Conservation (phyloP, 2,888 invertebrate species). For the Drosophila acutilabella region DNA sequence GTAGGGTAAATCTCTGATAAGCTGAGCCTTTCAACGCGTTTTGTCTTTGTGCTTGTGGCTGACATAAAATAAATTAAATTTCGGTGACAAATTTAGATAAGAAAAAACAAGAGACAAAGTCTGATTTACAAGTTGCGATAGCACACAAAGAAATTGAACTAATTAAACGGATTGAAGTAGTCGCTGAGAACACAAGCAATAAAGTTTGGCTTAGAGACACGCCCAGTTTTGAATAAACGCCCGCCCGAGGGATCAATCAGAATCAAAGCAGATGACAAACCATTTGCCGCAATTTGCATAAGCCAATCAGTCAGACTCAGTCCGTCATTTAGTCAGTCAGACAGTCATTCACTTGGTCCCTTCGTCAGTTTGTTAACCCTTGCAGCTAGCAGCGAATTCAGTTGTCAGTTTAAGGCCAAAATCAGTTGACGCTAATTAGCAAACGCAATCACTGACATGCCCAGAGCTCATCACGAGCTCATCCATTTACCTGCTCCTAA, state of each 20-base stretch:
- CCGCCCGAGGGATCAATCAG: conserved; percentile 28
- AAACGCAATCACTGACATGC: conserved; percentile 54
- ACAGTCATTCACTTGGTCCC: conserved; percentile 18
- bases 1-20: not conserved
- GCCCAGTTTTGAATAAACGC: conserved; percentile 19
- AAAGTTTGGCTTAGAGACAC: not conserved
- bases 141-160: conserved; percentile 15
- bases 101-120: conserved; percentile 1
- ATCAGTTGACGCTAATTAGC: conserved; percentile 54
- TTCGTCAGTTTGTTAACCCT: conserved; percentile 26
- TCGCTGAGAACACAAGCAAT: conserved; percentile 6
- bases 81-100: not conserved
- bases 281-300: conserved; percentile 62
- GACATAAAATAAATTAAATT: conserved; percentile 33
- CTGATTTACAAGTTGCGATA: conserved; percentile 3
- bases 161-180: conserved; percentile 36
- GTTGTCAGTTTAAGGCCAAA: conserved; percentile 23
- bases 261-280: conserved; percentile 43
- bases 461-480: conserved; percentile 12
- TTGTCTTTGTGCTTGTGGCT: not conserved
- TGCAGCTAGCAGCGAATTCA: conserved; percentile 8
- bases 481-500: conserved; percentile 18
- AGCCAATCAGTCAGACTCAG: conserved; percentile 54
- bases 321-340: conserved; percentile 22
- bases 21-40: not conserved